Percentiles rank a stretch among this genome's conserved stretches.
Evolutionary conservation across 2,797 vertebrate species (phyloP).

Genomic region (Poecile montanus): DNA sequence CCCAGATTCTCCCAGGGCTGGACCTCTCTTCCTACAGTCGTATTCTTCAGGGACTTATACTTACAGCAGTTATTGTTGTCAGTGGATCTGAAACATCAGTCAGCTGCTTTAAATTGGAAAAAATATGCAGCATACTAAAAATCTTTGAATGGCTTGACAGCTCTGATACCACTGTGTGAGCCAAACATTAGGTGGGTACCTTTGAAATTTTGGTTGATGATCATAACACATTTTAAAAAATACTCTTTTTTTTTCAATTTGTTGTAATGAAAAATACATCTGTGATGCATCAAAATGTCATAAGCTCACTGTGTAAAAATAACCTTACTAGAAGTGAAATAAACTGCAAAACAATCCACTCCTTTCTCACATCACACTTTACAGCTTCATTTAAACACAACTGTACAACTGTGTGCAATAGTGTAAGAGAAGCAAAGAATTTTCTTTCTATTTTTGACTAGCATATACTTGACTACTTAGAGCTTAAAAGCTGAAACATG

Average conservation of each 20-base stretch:
- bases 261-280: not conserved
- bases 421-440: not conserved
- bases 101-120: not conserved
- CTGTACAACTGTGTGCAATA: not conserved
- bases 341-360: not conserved
- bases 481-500: not conserved
- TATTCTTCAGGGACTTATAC: slow-evolving; percentile 8
- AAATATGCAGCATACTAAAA: not conserved
- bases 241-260: not conserved
- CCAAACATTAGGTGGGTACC: not conserved
- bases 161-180: not conserved
- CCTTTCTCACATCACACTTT: not conserved
- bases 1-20: slow-evolving; percentile 62
- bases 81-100: not conserved
- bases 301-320: not conserved
- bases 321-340: not conserved
- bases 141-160: not conserved
- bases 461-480: not conserved
- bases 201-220: not conserved
- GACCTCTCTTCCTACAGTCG: not conserved
- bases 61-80: slow-evolving; percentile 20
- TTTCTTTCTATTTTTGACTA: not conserved
- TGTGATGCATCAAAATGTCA: not conserved
- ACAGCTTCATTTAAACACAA: not conserved
- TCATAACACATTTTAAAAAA: not conserved